Percentiles rank a stretch among this genome's conserved stretches.
phyloP scores from a whole-genome alignment of 2,888 invertebrate species.

The Imbricaverruca yamaguchii region DNA sequence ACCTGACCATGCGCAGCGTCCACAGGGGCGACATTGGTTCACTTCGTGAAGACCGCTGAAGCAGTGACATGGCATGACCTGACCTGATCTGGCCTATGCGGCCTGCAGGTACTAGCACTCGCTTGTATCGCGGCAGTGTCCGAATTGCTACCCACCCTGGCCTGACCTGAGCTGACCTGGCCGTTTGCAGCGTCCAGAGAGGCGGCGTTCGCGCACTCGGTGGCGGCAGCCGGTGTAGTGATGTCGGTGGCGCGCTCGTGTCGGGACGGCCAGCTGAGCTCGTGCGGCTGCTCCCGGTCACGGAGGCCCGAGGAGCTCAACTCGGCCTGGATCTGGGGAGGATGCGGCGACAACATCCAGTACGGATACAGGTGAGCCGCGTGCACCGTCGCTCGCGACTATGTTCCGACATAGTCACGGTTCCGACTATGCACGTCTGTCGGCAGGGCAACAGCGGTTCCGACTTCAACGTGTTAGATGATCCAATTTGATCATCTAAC shows the following conservation, averaged over 20 bases:
- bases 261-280: conserved; percentile 77
- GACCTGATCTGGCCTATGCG: neutral
- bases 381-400: too few species aligned
- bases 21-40: neutral
- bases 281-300: conserved; percentile 82
- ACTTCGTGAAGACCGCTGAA: neutral
- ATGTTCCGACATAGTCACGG: too few species aligned
- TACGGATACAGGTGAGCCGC: conserved; percentile 74
- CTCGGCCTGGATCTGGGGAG: conserved; percentile 95
- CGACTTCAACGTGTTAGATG: too few species aligned
- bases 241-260: conserved; percentile 34
- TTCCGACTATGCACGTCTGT: too few species aligned
- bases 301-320: conserved; percentile 73
- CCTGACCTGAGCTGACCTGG: conserved; percentile 6
- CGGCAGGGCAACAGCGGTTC: too few species aligned
- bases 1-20: too few species aligned
- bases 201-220: conserved; percentile 51
- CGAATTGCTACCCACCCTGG: neutral
- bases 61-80: neutral
- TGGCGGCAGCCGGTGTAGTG: conserved; percentile 47
- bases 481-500: too few species aligned
- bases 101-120: too few species aligned
- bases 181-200: conserved; percentile 46
- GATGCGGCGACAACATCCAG: conserved; percentile 94
- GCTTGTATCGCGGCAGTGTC: too few species aligned